Evolutionary conservation across 1,140 invertebrate species (phyloP).

Genomic region (Oedothorax gibbosus): DNA sequence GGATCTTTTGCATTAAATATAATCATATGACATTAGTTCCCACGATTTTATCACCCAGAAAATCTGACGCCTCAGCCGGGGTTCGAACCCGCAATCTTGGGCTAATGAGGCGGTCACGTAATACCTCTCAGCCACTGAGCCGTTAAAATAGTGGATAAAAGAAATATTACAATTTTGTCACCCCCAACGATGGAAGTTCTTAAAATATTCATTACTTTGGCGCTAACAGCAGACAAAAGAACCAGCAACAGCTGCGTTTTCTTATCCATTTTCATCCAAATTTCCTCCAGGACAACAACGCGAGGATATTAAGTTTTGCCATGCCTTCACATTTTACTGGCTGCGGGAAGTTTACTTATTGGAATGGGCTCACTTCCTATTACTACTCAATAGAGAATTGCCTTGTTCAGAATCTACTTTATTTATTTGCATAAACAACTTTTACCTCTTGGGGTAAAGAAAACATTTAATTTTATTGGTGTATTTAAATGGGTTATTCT

Average conservation of each 20-base stretch:
- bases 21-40: too few relatives aligned
- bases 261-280: not conserved
- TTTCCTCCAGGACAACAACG: not conserved
- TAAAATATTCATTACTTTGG: not conserved
- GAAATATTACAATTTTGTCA: too few relatives aligned
- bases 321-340: not conserved
- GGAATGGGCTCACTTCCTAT: not conserved
- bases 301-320: not conserved
- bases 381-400: slow-evolving; percentile 8
- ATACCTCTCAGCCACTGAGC: too few relatives aligned
- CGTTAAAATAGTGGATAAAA: too few relatives aligned
- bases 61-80: too few relatives aligned
- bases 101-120: too few relatives aligned
- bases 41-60: too few relatives aligned
- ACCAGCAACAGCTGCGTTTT: not conserved
- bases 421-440: not conserved
- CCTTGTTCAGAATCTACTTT: not conserved
- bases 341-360: not conserved
- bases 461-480: not conserved
- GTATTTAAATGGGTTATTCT: not conserved
- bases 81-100: too few relatives aligned
- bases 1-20: too few relatives aligned
- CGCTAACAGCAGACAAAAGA: not conserved
- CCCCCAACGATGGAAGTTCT: not conserved
- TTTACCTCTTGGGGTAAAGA: not conserved